These are phyloP conservation scores for Epinephelus malabaricus DNA, from an alignment of 2,797 vertebrate genomes.

Conservation along the genomic window DNA sequence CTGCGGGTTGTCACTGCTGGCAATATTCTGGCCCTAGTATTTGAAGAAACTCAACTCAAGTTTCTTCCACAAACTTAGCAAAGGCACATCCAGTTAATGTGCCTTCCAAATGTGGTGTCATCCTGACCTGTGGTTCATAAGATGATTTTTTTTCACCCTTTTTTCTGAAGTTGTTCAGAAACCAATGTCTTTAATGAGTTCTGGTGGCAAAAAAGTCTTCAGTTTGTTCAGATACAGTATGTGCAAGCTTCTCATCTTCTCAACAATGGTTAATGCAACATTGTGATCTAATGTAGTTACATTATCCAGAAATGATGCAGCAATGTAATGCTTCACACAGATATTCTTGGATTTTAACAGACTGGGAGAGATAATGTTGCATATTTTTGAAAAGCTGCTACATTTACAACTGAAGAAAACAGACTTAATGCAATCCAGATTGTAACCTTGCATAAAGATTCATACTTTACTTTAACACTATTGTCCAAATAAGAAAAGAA, in stretches of 20 bases:
- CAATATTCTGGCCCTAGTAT: background rate
- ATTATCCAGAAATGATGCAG: background rate
- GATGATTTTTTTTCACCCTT: background rate
- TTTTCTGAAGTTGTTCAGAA: constrained; percentile 2
- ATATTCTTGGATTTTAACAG: background rate
- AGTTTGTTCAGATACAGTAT: background rate
- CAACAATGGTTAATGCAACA: background rate
- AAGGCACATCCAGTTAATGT: constrained; percentile 1
- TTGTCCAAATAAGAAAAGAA: constrained; percentile 6
- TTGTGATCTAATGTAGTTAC: background rate
- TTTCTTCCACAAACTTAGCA: background rate
- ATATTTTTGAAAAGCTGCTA: background rate
- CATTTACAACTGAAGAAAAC: constrained; percentile 1
- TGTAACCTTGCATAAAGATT: background rate
- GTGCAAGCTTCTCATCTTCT: background rate
- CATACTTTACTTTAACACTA: constrained; percentile 7
- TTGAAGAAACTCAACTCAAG: background rate
- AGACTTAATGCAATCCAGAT: constrained; percentile 12
- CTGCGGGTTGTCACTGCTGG: no score
- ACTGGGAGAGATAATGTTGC: background rate
- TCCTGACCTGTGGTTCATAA: background rate
- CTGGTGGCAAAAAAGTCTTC: background rate
- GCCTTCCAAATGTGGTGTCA: background rate
- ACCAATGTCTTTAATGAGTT: constrained; percentile 34
- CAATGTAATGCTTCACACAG: background rate